Evolutionary conservation across 2,797 vertebrate genomes (phyloP).

Genomic region (Ispidina lecontei): DNA sequence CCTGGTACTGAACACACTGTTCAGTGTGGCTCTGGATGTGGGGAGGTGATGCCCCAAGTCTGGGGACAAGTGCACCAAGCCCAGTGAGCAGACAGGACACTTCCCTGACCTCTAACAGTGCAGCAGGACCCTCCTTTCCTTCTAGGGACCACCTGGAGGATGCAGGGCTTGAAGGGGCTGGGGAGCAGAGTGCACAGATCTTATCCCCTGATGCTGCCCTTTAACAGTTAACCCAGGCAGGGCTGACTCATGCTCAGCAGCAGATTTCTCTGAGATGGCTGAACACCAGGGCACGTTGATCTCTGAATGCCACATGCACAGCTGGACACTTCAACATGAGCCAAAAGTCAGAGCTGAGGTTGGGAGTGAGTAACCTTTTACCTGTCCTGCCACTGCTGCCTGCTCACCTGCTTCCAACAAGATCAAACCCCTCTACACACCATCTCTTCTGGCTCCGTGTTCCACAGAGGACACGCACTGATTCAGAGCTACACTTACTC

Average conservation of each 20-base stretch:
- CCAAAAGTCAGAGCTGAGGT: not conserved
- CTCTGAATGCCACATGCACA: not conserved
- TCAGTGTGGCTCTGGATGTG: not conserved
- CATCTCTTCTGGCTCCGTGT: not conserved
- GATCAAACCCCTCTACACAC: fast-evolving
- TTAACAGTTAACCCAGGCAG: not conserved
- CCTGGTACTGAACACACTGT: not conserved
- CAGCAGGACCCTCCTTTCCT: not conserved
- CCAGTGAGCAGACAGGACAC: not conserved
- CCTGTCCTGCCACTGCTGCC: not conserved
- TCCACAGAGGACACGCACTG: not conserved
- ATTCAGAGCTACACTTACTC: not conserved
- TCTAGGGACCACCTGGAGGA: not conserved
- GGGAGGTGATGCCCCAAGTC: slow-evolving; percentile 38
- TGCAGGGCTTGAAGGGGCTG: not conserved
- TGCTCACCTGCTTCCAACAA: not conserved
- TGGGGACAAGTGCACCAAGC: not conserved
- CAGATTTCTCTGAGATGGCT: not conserved
- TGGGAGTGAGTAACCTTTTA: not conserved
- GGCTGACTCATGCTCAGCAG: slow-evolving; percentile 37
- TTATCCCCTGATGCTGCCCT: not conserved
- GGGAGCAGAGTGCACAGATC: not conserved
- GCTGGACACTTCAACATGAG: not conserved
- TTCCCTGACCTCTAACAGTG: not conserved
- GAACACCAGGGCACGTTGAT: not conserved